Evolutionary conservation across 2,797 vertebrate species (phyloP), one percentile per base, ranked within the genome.

Genomic region (Thaleichthys pacificus): DNA sequence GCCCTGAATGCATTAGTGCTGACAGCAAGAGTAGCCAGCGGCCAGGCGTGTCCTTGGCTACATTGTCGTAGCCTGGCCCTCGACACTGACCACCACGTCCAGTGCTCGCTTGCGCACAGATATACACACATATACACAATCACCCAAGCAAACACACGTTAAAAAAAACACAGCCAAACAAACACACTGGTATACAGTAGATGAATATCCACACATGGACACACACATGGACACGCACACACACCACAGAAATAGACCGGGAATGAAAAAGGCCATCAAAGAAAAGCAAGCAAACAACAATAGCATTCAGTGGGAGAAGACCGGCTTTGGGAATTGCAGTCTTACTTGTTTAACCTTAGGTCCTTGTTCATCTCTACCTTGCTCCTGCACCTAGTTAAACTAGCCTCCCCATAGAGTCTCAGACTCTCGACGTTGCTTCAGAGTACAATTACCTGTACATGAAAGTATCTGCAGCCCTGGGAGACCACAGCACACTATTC

Each of bases 1-100:
- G 87, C 87, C 91, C 90, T 91, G 91, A 91, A 93, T 92, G 89
- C 89, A 92, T 93, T 93, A 93, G 81, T 90, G 89, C 92, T 92
- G 91, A 92, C 89, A 89, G 87, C 68, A 73, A 47, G 81, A 85
- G 89, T 85, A 22, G 22, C 58, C 84, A 83, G 79, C 75, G 64
- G 86, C 84, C 78, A 80, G 83, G 84, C 80, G 70, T 88, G 91
- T 85, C 93, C 91, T 92, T 93, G 92, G 90, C 88, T 86, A 71
- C 80, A n/a, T 77, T 75, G 86, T 85, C 86, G 84, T 65, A 79
- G 81, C 85, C 76, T 85, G 58, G 60, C 65, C 72, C 67, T 26
- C 57, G 80, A 83, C 71, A 3, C 80, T 73, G 82, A 82, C 85
- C 86, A 21, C 60, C 80, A 56, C n/a, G 19, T 56, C 15, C 5